Evolutionary conservation across 2,888 invertebrate genomes (phyloP), one percentile per base, ranked within the genome.

Genomic region (Tortrix viridana): DNA sequence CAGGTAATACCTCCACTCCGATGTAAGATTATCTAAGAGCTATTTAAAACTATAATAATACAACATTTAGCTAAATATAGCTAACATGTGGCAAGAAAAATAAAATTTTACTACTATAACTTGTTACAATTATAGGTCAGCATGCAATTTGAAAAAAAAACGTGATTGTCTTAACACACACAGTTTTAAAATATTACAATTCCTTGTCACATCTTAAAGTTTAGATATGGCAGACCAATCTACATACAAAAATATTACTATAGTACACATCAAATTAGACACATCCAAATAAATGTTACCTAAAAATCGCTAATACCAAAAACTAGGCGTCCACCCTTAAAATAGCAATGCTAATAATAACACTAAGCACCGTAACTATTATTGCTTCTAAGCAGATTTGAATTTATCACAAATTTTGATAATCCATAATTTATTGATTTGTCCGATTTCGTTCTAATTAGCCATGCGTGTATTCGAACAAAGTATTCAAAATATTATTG

Each of bases 311-410:
- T 41, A 47, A 43, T 47, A 41, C 26, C 19, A 16, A 14, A 26
- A 57, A 38, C 46, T 46, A 63, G 18, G 53, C 43, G 16, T 52
- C 50, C 41, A 57, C 41, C 50, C 20, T 49, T 57, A 46, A 52
- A 54, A 46, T 48, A 53, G 65, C 56, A 52, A 50, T 59, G 52
- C 54, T 41, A 49, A 43, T 26, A 44, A 56, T 55, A 59, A 26
- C 61, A 53, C 65, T 65, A 68, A 68, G 68, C 68, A 68, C 68
- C 67, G 65, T 65, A 59, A 58, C 63, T 58, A 67, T 62, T 63
- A 57, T 66, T 61, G 62, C 67, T 68, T 60, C 52, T 60, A 58
- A 57, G 52, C 58, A 63, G 41, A 57, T 67, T 50, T 20, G 32
- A 47, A 62, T 57, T 52, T 67, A 68, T 68, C 68, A 68, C 68